Percentiles rank a stretch among this genome's conserved stretches.
Evolutionary conservation across 2,797 vertebrate species (phyloP).

Genomic region (Diplodus puntazzo): DNA sequence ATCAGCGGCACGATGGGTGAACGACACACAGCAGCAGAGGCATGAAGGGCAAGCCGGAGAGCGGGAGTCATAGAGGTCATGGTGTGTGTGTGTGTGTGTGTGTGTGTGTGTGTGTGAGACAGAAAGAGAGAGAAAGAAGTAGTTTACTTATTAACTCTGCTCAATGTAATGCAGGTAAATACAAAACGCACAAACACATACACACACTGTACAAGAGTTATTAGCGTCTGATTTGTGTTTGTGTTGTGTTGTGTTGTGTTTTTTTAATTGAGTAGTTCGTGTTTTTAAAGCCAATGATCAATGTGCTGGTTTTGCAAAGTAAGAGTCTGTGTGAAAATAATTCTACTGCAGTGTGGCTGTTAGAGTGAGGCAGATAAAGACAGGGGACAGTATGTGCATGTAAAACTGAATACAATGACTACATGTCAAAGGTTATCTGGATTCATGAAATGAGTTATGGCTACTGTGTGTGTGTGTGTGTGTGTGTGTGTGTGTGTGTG

Average conservation of each 20-base stretch:
- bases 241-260: too few relatives aligned
- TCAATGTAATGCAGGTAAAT: not conserved
- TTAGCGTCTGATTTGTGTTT: not conserved
- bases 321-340: not conserved
- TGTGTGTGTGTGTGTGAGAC: not conserved
- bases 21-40: slow-evolving; percentile 28
- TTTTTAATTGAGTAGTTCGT: not conserved
- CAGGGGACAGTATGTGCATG: slow-evolving; percentile 1
- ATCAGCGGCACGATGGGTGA: slow-evolving; percentile 47
- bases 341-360: not conserved
- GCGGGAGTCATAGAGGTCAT: slow-evolving; percentile 47
- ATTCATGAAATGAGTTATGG: slow-evolving; percentile 38
- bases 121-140: not conserved
- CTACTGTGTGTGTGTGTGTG: slow-evolving; percentile 12
- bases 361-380: not conserved
- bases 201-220: not conserved
- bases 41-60: slow-evolving; percentile 51
- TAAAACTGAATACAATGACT: slow-evolving; percentile 16
- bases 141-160: slow-evolving; percentile 36
- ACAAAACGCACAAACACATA: slow-evolving; percentile 5
- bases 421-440: slow-evolving; percentile 41
- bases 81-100: slow-evolving; percentile 16
- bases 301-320: not conserved
- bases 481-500: slow-evolving; percentile 13
- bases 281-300: too few relatives aligned